Percentiles rank a stretch among this genome's conserved stretches.
These are phyloP conservation scores for Hozukius guyotensis DNA, from an alignment of 2,797 vertebrate genomes.

Conservation along the genomic window DNA sequence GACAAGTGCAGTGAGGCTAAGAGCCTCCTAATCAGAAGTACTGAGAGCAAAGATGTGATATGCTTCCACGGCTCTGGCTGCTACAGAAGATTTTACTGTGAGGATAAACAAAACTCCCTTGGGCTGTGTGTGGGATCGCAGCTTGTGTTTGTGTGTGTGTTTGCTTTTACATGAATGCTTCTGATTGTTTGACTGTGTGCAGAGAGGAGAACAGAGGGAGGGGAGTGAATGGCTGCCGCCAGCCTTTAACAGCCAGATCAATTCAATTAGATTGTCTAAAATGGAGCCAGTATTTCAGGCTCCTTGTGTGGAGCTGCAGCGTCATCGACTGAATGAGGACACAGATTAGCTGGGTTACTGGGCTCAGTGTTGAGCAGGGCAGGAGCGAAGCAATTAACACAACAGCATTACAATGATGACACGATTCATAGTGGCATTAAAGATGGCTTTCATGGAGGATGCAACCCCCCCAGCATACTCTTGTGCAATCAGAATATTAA, in stretches of 20 bases:
- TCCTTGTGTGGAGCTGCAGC: constrained; percentile 51
- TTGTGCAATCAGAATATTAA: neutral
- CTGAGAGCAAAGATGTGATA: constrained; percentile 42
- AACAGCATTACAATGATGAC: constrained; percentile 13
- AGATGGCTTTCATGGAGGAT: constrained; percentile 1
- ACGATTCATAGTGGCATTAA: neutral
- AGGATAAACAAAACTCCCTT: constrained; percentile 60
- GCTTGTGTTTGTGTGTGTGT: constrained; percentile 26
- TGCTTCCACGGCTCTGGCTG: constrained; percentile 23
- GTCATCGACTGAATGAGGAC: constrained; percentile 53
- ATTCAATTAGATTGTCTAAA: constrained; percentile 71
- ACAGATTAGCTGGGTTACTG: constrained; percentile 55
- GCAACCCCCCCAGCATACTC: neutral
- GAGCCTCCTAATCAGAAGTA: constrained; percentile 46
- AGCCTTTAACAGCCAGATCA: constrained; percentile 64
- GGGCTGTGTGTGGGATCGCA: constrained; percentile 30
- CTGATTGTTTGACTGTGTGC: constrained; percentile 58
- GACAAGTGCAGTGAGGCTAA: neutral
- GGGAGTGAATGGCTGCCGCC: constrained; percentile 38
- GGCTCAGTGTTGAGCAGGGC: constrained; percentile 24
- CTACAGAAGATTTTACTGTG: constrained; percentile 41
- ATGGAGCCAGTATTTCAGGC: constrained; percentile 67
- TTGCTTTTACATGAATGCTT: constrained; percentile 60
- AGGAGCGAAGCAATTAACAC: constrained; percentile 24
- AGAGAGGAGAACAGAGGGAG: constrained; percentile 12